Evolutionary conservation across 2,888 invertebrate species (phyloP).

Genomic region (Tetragonisca angustula): DNA sequence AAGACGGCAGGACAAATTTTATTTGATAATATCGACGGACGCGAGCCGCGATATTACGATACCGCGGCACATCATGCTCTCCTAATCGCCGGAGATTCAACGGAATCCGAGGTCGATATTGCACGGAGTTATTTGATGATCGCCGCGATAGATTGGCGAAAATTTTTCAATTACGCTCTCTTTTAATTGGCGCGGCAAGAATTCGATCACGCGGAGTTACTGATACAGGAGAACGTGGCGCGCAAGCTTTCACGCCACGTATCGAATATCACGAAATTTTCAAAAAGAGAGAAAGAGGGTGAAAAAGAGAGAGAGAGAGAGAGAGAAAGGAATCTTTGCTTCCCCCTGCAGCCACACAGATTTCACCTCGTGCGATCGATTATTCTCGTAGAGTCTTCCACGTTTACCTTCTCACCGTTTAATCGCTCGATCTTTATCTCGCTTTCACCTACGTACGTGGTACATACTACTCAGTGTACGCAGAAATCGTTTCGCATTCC

Average conservation of each 20-base stretch:
- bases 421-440: background rate
- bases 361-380: slow-evolving; percentile 26
- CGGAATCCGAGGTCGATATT: slow-evolving; percentile 11
- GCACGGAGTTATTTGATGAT: slow-evolving; percentile 50
- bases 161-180: slow-evolving; percentile 65
- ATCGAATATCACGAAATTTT: slow-evolving; percentile 50
- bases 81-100: slow-evolving; percentile 3
- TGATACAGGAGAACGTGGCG: slow-evolving; percentile 26
- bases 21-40: slow-evolving; percentile 3
- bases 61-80: background rate
- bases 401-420: background rate
- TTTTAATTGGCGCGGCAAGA: slow-evolving; percentile 62
- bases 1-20: background rate
- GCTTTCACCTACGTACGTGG: background rate
- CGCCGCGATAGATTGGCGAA: slow-evolving; percentile 45
- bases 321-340: slow-evolving; percentile 11
- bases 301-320: background rate
- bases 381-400: slow-evolving; percentile 29
- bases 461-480: too few species aligned
- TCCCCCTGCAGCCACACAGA: background rate
- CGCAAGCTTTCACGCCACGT: slow-evolving; percentile 12
- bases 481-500: slow-evolving; percentile 45
- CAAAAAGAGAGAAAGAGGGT: background rate
- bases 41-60: too few species aligned
- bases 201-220: slow-evolving; percentile 33